phyloP scores from a whole-genome alignment of 2,113 vertebrate species.

The Epinephelus fuscoguttatus region DNA sequence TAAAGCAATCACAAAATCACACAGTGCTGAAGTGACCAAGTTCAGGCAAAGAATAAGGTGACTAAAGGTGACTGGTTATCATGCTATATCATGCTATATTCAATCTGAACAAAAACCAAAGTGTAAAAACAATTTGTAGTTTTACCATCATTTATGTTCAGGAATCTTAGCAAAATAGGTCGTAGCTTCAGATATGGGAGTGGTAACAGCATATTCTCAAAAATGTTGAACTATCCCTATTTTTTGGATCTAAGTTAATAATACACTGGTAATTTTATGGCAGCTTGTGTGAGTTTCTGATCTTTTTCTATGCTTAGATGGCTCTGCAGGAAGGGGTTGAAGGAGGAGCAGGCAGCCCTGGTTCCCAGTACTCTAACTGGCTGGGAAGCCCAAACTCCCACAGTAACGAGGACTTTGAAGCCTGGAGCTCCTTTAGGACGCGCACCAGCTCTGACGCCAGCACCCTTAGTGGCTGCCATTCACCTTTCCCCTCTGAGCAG shows the following conservation, averaged over 20 bases:
- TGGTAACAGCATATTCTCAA: too few relatives aligned
- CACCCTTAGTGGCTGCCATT: constrained; percentile 93
- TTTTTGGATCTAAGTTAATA: neutral
- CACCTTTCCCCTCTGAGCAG: constrained; percentile 93
- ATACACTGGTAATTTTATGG: neutral
- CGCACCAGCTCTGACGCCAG: constrained; percentile 97
- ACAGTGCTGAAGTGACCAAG: too few relatives aligned
- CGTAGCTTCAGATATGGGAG: too few relatives aligned
- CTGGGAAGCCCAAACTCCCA: constrained; percentile 95
- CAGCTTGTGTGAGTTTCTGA: neutral
- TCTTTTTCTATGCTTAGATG: constrained; percentile 68
- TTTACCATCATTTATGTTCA: too few relatives aligned
- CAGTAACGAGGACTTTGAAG: constrained; percentile 95
- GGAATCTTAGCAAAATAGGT: too few relatives aligned
- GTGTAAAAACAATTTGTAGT: too few relatives aligned
- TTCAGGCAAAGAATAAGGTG: too few relatives aligned
- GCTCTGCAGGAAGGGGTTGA: constrained; percentile 90
- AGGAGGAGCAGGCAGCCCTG: constrained; percentile 89
- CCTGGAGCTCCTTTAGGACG: constrained; percentile 94
- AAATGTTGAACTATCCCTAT: neutral
- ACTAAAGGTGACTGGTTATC: too few relatives aligned
- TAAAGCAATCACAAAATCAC: too few relatives aligned
- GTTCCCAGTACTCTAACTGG: constrained; percentile 95
- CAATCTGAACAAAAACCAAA: too few relatives aligned
- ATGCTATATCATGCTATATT: too few relatives aligned